Evolutionary conservation across 2,888 invertebrate species (phyloP).

Genomic region (Eilema depressum): DNA sequence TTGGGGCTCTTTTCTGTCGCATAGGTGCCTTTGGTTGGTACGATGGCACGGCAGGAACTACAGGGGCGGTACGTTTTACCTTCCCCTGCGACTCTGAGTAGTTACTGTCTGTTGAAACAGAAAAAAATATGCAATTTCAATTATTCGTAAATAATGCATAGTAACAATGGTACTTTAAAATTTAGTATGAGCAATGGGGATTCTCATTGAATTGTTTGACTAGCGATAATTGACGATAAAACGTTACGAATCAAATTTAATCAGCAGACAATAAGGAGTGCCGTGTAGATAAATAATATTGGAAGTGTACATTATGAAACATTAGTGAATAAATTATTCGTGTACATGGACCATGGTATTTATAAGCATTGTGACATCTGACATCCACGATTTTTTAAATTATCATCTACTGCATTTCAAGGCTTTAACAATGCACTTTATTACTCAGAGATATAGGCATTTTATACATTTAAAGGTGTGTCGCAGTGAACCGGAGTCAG

Average conservation of each 20-base stretch:
- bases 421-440: too few relatives aligned
- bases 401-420: too few relatives aligned
- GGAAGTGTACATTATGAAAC: background rate
- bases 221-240: conserved; percentile 10
- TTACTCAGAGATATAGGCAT: too few relatives aligned
- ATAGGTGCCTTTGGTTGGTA: background rate
- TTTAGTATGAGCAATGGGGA: background rate
- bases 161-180: background rate
- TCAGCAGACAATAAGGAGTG: conserved; percentile 3
- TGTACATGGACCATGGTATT: background rate
- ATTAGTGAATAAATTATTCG: background rate
- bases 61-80: conserved; percentile 27
- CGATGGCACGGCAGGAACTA: conserved; percentile 54
- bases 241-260: background rate
- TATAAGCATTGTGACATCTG: too few relatives aligned
- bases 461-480: too few relatives aligned
- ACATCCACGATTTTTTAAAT: too few relatives aligned
- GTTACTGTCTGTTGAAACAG: conserved; percentile 59
- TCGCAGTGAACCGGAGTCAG: too few relatives aligned
- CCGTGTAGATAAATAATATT: background rate
- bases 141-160: background rate
- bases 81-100: conserved; percentile 57
- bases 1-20: conserved; percentile 35
- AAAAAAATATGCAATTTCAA: background rate
- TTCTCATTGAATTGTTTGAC: background rate